Conservation (phyloP, 1,140 invertebrate genomes). For the Xylocopa sonorina region DNA sequence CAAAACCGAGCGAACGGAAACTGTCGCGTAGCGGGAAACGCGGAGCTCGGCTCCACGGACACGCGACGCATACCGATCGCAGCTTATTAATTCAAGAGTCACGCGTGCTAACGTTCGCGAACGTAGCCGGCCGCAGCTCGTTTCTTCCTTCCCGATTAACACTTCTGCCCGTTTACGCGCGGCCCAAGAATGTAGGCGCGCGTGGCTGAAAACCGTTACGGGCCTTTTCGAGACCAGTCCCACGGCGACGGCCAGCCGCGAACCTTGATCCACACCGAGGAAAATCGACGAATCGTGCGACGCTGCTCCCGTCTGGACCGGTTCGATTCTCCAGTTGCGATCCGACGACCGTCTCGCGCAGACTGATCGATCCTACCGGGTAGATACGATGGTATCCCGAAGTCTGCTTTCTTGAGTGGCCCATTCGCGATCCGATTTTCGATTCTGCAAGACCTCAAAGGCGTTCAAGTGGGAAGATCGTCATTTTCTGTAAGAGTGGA, state of each 20-base stretch:
- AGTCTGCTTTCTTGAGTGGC: neutral
- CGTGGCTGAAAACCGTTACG: constrained; percentile 74
- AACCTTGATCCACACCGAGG: constrained; percentile 55
- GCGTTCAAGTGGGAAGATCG: too few species aligned
- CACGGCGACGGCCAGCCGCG: constrained; percentile 63
- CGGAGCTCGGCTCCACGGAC: constrained; percentile 29
- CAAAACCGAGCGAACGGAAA: neutral
- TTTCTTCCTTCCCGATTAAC: constrained; percentile 26
- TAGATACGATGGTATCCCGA: neutral
- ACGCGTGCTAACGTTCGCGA: constrained; percentile 27
- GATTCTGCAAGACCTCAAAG: too few species aligned
- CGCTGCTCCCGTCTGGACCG: neutral
- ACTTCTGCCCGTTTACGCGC: constrained; percentile 33
- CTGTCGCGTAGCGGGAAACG: constrained; percentile 40
- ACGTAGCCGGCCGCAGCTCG: neutral
- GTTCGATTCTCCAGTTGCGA: constrained; percentile 17
- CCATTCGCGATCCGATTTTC: too few species aligned
- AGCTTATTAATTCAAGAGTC: constrained; percentile 52
- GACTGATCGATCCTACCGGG: neutral
- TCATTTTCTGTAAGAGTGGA: too few species aligned
- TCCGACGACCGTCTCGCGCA: neutral
- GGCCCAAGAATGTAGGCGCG: constrained; percentile 45
- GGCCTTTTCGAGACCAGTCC: constrained; percentile 75
- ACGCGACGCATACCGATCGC: constrained; percentile 46
- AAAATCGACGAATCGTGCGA: constrained; percentile 23